These are phyloP conservation scores for Eristalis arbustorum DNA, from an alignment of 2,888 invertebrate species.

Conservation along the genomic window DNA sequence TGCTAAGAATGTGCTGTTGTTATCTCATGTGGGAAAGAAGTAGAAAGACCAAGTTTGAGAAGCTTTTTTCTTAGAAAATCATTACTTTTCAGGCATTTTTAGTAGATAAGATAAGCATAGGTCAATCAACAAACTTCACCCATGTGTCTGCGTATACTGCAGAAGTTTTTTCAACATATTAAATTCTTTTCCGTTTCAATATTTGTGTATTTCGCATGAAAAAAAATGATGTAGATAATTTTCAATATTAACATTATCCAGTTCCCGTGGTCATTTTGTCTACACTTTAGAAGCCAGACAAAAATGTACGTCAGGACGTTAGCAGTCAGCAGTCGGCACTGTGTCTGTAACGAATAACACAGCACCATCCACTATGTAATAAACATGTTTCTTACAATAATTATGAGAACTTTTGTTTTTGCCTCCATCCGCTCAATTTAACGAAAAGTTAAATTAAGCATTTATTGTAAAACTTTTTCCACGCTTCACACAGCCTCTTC, in stretches of 20 bases:
- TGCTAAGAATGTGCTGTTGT: too few species aligned
- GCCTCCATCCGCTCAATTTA: constrained; percentile 28
- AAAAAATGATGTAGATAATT: not conserved
- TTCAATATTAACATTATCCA: not conserved
- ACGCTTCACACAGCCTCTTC: not conserved
- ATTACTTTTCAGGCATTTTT: too few species aligned
- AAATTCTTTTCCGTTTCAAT: too few species aligned
- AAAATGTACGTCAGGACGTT: not conserved
- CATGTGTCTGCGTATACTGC: too few species aligned
- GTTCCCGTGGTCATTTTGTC: not conserved
- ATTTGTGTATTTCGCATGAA: too few species aligned
- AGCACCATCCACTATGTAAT: constrained; percentile 43
- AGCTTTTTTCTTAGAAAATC: too few species aligned
- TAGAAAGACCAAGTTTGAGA: too few species aligned
- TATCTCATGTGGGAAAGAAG: too few species aligned
- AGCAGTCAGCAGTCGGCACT: constrained; percentile 7
- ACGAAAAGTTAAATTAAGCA: constrained; percentile 62
- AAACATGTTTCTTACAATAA: constrained; percentile 60
- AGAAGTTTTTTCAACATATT: too few species aligned
- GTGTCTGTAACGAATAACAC: constrained; percentile 1
- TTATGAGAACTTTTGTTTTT: constrained; percentile 43
- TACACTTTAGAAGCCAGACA: not conserved
- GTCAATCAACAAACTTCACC: too few species aligned
- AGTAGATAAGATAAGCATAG: too few species aligned
- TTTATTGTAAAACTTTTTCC: constrained; percentile 65